Evolutionary conservation across 2,888 invertebrate genomes (phyloP), one percentile per base, ranked within the genome.

Genomic region (Andrena minutula): DNA sequence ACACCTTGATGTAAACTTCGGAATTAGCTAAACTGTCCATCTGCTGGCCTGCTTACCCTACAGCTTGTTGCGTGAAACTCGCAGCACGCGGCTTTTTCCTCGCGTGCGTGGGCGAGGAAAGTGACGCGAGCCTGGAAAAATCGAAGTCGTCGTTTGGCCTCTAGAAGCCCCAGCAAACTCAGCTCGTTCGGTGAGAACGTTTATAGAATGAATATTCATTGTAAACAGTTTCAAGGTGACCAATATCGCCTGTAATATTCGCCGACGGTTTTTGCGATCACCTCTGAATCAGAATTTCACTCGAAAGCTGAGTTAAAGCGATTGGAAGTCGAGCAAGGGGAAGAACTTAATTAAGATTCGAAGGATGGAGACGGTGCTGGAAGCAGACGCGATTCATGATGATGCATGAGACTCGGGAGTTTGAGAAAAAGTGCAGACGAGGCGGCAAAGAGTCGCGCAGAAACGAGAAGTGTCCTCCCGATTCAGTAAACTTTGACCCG

Each of bases 401-500:
- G 79, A 80, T 78, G 49, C 71, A 80, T 16, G 69, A 61, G 71
- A 35, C 26, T 58, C 41, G 68, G 49, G 47, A 32, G 41, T 6
- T 16, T 0, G n/a, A 41, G 35, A 35, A 66, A 75, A 41, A 30
- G 30, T 10, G 16, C 56, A 84, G 66, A 72, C 64, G 20, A 56
- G 41, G 66, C 74, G 51, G 70, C 65, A 79, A 69, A 73, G 79
- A 81, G 63, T 66, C 77, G 75, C 66, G 79, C 65, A 75, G 74
- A 83, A 75, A 69, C 66, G 75, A 75, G 78, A 89, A 84, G 84
- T 86, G 89, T 90, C 86, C 84, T 89, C 89, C 84, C 87, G 88
- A 90, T 90, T 91, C 86, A 72, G 87, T 91, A 89, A 91, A 91
- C 91, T 91, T 89, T 90, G 91, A 91, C 91, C 91, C 84, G 82